These are phyloP conservation scores for Philaethria dido DNA, from an alignment of 2,888 invertebrate species.

Conservation along the genomic window DNA sequence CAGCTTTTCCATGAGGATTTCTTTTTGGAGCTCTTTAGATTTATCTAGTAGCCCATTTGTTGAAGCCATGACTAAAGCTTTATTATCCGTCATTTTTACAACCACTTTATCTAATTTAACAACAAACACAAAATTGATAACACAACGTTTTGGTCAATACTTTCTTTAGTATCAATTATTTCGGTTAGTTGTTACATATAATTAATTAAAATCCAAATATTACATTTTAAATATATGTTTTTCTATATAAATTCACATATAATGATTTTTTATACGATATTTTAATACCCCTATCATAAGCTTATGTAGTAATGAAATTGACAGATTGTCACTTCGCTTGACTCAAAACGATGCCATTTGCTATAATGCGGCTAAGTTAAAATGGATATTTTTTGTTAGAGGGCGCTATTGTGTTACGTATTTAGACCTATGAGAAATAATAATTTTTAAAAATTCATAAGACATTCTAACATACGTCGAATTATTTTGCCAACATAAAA, in stretches of 20 bases:
- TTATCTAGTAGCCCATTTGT: constrained; percentile 69
- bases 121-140: constrained; percentile 52
- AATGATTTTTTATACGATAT: constrained; percentile 9
- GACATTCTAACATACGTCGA: neutral
- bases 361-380: constrained; percentile 48
- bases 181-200: neutral
- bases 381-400: constrained; percentile 2
- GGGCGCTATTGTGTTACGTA: constrained; percentile 1
- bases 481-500: constrained; percentile 8
- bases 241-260: neutral
- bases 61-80: constrained; percentile 62
- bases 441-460: neutral
- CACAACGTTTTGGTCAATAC: constrained; percentile 30
- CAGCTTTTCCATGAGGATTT: constrained; percentile 95
- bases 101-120: constrained; percentile 44
- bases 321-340: constrained; percentile 63
- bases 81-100: constrained; percentile 66
- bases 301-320: constrained; percentile 51
- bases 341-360: constrained; percentile 62
- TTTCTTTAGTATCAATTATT: neutral
- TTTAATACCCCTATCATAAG: constrained; percentile 26
- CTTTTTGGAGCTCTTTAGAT: constrained; percentile 86
- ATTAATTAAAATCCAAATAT: constrained; percentile 8
- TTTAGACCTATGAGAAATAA: neutral
- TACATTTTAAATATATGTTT: constrained; percentile 9